Evolutionary conservation across 2,113 vertebrate species (phyloP).

Genomic region (Gymnarchus niloticus): DNA sequence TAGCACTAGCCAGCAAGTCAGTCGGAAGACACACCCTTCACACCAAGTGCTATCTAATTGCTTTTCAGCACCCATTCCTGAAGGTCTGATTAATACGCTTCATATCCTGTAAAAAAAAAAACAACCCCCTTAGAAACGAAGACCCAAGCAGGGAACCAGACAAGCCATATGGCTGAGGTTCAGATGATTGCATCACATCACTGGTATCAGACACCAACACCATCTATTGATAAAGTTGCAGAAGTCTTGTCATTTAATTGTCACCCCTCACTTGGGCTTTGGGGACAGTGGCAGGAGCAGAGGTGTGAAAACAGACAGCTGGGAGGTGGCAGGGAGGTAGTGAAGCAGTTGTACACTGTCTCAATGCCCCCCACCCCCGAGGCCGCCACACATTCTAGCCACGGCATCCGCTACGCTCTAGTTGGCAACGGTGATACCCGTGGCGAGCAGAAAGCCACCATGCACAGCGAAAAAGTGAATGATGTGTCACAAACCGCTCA

Average conservation of each 20-base stretch:
- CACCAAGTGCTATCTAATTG: no score
- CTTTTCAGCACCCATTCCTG: no score
- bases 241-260: not conserved
- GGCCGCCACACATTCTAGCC: not conserved
- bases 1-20: no score
- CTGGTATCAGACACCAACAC: conserved; percentile 9
- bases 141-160: not conserved
- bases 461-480: not conserved
- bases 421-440: not conserved
- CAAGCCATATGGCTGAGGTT: not conserved
- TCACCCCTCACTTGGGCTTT: not conserved
- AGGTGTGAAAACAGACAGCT: conserved; percentile 12
- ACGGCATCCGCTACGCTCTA: not conserved
- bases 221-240: conserved; percentile 14
- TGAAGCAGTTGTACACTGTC: not conserved
- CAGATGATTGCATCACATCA: conserved; percentile 8
- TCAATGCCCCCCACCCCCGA: not conserved
- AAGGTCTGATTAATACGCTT: no score
- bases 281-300: not conserved
- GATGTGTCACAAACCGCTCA: not conserved
- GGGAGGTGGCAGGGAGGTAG: not conserved
- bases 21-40: no score
- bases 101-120: not conserved
- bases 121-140: not conserved
- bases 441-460: not conserved